Conservation (phyloP, 2,113 vertebrate genomes). For the Tichodroma muraria region DNA sequence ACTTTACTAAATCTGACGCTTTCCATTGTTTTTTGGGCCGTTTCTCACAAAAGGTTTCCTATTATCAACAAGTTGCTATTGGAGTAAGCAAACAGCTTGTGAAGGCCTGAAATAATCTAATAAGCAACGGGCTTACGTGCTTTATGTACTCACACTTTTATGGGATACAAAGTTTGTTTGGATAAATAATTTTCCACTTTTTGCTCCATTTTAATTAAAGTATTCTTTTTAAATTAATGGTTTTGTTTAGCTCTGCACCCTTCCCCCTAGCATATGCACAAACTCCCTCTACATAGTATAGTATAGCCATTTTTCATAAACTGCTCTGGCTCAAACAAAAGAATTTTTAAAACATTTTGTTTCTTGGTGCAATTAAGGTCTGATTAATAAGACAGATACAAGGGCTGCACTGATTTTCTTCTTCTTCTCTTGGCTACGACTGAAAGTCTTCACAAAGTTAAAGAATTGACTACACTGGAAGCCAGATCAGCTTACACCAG, state of each 20-base stretch:
- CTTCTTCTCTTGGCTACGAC: not conserved
- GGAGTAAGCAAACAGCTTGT: slow-evolving; percentile 68
- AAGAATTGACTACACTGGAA: not conserved
- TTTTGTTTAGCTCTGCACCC: not conserved
- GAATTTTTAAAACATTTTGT: not conserved
- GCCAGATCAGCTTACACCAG: not conserved
- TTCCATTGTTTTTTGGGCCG: slow-evolving; percentile 65
- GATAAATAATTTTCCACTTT: slow-evolving; percentile 30
- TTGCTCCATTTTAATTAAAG: not conserved
- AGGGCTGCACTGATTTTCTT: not conserved
- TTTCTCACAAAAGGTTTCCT: slow-evolving; percentile 69
- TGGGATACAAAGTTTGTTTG: slow-evolving; percentile 1
- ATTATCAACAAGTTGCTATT: slow-evolving; percentile 77
- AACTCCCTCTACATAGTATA: not conserved
- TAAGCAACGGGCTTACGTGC: not conserved
- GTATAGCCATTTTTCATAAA: not conserved
- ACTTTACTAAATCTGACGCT: slow-evolving; percentile 79
- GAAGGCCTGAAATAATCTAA: slow-evolving; percentile 67
- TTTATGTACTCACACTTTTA: slow-evolving; percentile 35
- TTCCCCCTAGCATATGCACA: not conserved
- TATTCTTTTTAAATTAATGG: not conserved
- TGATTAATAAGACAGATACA: not conserved
- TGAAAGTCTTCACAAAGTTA: slow-evolving; percentile 49
- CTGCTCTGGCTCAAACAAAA: not conserved
- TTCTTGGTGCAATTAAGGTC: not conserved